Base-by-base conservation (phyloP, 2,888 invertebrate genomes). In the Dinocampus coccinellae region DNA sequence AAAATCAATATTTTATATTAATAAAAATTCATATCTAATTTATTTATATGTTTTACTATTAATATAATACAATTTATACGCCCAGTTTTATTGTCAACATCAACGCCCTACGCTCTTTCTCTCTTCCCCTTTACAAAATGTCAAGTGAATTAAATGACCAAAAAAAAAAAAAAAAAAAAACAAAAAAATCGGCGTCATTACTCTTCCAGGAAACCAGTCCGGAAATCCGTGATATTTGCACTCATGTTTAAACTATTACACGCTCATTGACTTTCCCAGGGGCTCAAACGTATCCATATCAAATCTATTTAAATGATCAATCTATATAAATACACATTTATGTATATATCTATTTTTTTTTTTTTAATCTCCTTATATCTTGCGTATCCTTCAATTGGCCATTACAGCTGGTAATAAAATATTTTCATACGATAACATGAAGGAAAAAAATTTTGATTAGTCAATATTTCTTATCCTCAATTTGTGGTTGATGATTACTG, bases 171-270 rank as follows among this genome's bases (percentile, higher is more conserved):
- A n/a, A n/a, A n/a, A n/a, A n/a, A n/a, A n/a, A n/a, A n/a, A n/a
- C n/a, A 55, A 52, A 66, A 73, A 69, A 33, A 74, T 73, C 72
- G 74, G 73, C 75, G 74, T 76, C 72, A 69, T 71, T 67, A 67
- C 61, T 70, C 34, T 65, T 70, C 67, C 68, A 62, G 53, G 13
- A 33, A 64, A 66, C 70, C 47, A 68, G 67, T 73, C 72, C 77
- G 77, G 77, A 77, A 72, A 77, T 77, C 77, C 77, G 76, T 69
- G 26, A 53, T 34, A 36, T 47, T 69, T 53, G 36, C 13, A 65
- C 39, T 70, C 53, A 39, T 66, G 62, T 62, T 39, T 9, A 7
- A 16, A 71, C 62, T 39, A 71, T 67, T 71, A 71, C 62, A 67
- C 66, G 71, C 66, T 67, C 39, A 22, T 52, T 67, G 61, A 61